Percentiles rank a stretch among this genome's conserved stretches.
Evolutionary conservation across 2,888 invertebrate genomes (phyloP).

Genomic region (Eledona agricola): DNA sequence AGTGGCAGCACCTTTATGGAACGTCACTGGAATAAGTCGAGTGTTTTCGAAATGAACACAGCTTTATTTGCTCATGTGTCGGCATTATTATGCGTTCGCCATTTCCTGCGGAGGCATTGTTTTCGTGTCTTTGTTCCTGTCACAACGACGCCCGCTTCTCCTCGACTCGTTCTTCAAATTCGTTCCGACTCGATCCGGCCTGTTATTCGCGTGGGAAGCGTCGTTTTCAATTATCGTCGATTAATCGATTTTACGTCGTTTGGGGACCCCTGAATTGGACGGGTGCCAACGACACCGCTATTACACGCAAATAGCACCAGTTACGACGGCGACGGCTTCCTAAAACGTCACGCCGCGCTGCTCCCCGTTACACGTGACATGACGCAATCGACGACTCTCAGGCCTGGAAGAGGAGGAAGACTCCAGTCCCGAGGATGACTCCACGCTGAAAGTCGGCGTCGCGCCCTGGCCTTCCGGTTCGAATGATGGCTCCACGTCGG

Average conservation of each 20-base stretch:
- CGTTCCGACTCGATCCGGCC: not conserved
- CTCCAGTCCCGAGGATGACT: conserved; percentile 68
- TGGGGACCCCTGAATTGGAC: conserved; percentile 33
- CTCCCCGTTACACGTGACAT: not conserved
- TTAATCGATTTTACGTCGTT: conserved; percentile 26
- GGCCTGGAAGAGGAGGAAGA: conserved; percentile 62
- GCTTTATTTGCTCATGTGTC: conserved; percentile 21
- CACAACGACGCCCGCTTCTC: too few relatives aligned
- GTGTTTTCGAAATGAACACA: conserved; percentile 5
- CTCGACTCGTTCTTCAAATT: not conserved
- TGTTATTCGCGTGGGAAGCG: conserved; percentile 2
- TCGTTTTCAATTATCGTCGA: conserved; percentile 22
- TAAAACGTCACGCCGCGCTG: conserved; percentile 1
- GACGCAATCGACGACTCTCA: conserved; percentile 20
- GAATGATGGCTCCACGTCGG: conserved; percentile 52
- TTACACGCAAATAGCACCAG: conserved; percentile 33
- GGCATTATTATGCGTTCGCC: conserved; percentile 6
- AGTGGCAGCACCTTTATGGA: too few relatives aligned
- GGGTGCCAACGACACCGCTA: conserved; percentile 23
- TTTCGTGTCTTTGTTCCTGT: conserved; percentile 11
- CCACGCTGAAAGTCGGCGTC: conserved; percentile 66
- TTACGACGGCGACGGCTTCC: conserved; percentile 23
- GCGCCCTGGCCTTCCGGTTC: conserved; percentile 63
- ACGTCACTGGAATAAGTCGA: not conserved
- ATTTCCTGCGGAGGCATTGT: conserved; percentile 12